Conservation (phyloP, 2,113 vertebrate species). For the Philantomba maxwellii region DNA sequence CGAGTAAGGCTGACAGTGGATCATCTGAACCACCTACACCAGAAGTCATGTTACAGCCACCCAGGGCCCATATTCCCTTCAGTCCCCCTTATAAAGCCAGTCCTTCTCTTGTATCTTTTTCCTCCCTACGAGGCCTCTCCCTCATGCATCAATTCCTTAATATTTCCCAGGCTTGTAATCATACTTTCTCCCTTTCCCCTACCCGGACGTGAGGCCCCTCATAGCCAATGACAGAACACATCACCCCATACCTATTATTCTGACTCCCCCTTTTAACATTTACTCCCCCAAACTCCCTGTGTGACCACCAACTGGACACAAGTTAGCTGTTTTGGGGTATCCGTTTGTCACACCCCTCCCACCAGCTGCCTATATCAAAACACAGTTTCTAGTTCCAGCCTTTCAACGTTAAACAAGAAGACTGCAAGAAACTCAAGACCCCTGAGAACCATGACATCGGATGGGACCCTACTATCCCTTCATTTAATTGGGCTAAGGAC, state of each 20-base stretch:
- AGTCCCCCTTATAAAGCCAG: neutral
- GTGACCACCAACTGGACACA: neutral
- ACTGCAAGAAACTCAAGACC: neutral
- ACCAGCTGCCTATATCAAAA: neutral
- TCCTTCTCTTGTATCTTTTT: neutral
- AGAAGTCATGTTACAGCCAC: neutral
- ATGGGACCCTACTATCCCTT: neutral
- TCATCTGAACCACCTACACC: neutral
- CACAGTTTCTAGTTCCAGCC: neutral
- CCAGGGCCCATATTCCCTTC: neutral
- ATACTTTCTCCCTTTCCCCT: neutral
- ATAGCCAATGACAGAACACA: neutral
- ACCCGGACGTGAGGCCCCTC: accelerated
- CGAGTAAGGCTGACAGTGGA: neutral
- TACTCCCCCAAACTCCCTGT: neutral
- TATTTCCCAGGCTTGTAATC: neutral
- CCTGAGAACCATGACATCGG: neutral
- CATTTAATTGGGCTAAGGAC: neutral
- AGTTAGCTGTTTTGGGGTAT: neutral
- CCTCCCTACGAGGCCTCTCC: neutral
- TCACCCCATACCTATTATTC: neutral
- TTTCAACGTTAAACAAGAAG: neutral
- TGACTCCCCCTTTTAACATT: neutral
- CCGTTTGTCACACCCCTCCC: neutral
- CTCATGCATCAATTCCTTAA: neutral